A percentile compares a stretch with the other conserved stretches of the same genome.
Conservation (phyloP, 1,140 invertebrate species). For the Penaeus indicus region DNA sequence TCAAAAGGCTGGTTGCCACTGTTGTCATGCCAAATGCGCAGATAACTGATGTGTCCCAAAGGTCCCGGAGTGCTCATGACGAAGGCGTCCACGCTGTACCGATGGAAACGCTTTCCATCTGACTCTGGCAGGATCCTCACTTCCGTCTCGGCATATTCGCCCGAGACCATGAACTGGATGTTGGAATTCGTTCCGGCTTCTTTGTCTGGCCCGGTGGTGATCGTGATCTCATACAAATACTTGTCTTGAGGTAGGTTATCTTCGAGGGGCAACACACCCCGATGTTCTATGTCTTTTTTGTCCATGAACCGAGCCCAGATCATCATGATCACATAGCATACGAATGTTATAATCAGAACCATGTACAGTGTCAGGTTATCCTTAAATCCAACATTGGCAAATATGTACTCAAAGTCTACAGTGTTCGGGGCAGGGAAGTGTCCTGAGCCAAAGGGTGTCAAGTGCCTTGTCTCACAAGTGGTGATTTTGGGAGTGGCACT, state of each 20-base stretch:
- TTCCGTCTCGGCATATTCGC: conserved; percentile 29
- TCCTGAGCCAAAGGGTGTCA: conserved; percentile 74
- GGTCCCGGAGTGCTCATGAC: conserved; percentile 28
- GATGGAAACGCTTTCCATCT: conserved; percentile 1
- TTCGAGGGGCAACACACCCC: conserved; percentile 26
- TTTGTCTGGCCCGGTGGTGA: conserved; percentile 45
- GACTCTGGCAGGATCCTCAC: conserved; percentile 9
- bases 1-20: conserved; percentile 26
- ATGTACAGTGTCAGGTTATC: conserved; percentile 74
- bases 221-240: conserved; percentile 41
- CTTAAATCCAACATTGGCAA: conserved; percentile 72
- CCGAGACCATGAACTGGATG: conserved; percentile 26
- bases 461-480: conserved; percentile 72
- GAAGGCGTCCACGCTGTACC: conserved; percentile 28
- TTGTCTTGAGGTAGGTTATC: conserved; percentile 38
- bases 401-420: conserved; percentile 74
- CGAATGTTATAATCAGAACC: conserved; percentile 71
- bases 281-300: conserved; percentile 70
- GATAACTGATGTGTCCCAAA: conserved; percentile 28
- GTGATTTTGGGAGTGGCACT: conserved; percentile 49
- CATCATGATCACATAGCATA: conserved; percentile 71
- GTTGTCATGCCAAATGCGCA: conserved; percentile 40
- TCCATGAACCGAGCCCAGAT: conserved; percentile 73
- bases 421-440: conserved; percentile 73
- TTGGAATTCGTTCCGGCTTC: conserved; percentile 45